phyloP scores from a whole-genome alignment of 2,797 vertebrate species.

The Acridotheres tristis region DNA sequence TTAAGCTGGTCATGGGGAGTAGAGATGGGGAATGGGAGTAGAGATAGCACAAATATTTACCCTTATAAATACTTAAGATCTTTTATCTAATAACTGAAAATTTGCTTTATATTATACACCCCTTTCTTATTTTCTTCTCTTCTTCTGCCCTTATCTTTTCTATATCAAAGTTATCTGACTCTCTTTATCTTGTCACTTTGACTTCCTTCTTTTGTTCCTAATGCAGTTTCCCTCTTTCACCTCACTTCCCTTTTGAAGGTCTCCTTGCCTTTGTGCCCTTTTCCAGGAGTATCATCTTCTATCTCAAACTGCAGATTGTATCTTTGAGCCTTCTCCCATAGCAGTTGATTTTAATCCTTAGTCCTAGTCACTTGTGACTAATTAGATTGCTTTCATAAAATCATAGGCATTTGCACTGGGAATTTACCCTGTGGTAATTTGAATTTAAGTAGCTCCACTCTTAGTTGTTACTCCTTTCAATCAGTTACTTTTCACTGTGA shows the following conservation, averaged over 20 bases:
- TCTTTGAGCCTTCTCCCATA: neutral
- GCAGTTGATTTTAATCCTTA: neutral
- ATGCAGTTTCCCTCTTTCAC: neutral
- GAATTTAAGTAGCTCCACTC: neutral
- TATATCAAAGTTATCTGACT: neutral
- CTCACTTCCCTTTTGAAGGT: neutral
- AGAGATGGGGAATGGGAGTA: neutral
- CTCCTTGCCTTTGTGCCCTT: neutral
- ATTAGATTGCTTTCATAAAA: slow-evolving; percentile 5
- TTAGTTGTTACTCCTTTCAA: neutral
- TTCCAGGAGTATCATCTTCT: neutral
- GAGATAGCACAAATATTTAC: neutral
- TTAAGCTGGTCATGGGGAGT: neutral
- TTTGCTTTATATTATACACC: neutral
- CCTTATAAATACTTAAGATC: neutral
- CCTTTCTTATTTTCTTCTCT: neutral
- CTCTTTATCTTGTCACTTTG: neutral
- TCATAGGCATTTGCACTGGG: neutral
- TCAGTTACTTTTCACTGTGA: neutral
- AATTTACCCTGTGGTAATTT: neutral
- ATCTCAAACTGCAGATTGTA: neutral
- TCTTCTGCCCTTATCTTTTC: neutral
- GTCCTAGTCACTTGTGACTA: slow-evolving; percentile 3
- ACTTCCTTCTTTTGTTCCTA: neutral
- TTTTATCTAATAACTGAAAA: neutral